phyloP scores from a whole-genome alignment of 2,113 vertebrate genomes.

The Eurystomus gularis region DNA sequence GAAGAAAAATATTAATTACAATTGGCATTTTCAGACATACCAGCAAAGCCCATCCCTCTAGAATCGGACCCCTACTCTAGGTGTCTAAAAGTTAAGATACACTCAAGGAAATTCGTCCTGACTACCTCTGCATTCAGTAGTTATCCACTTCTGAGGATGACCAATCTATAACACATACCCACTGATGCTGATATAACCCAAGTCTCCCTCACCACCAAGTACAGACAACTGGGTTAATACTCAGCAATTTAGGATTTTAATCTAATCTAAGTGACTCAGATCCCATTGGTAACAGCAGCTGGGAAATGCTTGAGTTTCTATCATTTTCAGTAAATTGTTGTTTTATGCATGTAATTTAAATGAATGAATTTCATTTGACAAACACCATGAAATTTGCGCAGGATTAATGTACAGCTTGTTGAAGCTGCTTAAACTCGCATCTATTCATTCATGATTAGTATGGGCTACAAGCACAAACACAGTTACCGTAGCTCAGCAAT shows the following conservation, averaged over 20 bases:
- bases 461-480: not conserved
- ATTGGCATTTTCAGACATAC: not conserved
- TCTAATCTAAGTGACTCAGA: not conserved
- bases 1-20: not conserved
- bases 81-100: not conserved
- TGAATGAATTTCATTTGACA: not conserved
- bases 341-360: not conserved
- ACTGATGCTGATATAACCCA: not conserved
- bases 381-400: not conserved
- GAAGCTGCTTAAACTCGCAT: not conserved
- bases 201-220: not conserved
- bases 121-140: not conserved
- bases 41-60: not conserved
- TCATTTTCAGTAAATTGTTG: not conserved
- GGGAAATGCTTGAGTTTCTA: not conserved
- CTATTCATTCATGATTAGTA: not conserved
- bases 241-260: not conserved
- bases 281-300: not conserved
- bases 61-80: not conserved
- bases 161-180: accelerated
- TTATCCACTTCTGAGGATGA: not conserved
- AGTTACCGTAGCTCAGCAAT: not conserved
- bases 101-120: not conserved
- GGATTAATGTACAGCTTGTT: not conserved
- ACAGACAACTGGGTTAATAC: not conserved